Evolutionary conservation across 2,888 invertebrate species (phyloP), one percentile per base, ranked within the genome.

Genomic region (Heliconius charithonia): DNA sequence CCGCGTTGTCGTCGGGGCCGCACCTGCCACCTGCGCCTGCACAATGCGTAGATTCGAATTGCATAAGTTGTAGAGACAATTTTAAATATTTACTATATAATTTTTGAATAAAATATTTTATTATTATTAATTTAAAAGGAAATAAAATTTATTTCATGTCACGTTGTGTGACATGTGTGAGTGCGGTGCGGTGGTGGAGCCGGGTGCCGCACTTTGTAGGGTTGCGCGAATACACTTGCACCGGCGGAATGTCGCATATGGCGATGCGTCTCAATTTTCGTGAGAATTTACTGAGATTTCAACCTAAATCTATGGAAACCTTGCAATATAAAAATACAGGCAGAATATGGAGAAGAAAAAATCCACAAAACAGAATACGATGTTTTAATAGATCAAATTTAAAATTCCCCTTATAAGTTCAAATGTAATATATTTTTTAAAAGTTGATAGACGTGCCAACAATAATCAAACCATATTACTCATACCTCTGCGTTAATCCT

Each of bases 231-330:
- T 41, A 69, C 27, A 27, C n/a, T 72, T 72, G 72, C 72, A 72
- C 56, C 16, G n/a, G 56, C 22, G 32, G 72, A 72, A 37, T 72
- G 51, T 29, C 32, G 51, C 72, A 70, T 45, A 70, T 66, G 72
- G 37, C 29, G 59, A 73, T 73, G 72, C 16, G 59, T 75, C 45
- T 75, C 75, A 45, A 45, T 37, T 72, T 37, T 59, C 72, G n/a
- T 59, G 72, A 59, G 72, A 72, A 72, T 56, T 72, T n/a, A 32
- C 59, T 32, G 59, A 72, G 72, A 72, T 72, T 72, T 59, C 2
- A 29, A 67, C 4, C 37, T 12, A 22, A 37, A 67, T 67, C 2
- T 37, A 32, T 37, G n/a, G 66, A 67, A 67, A 37, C 66, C 37
- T 67, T 67, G 32, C 66, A 67, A 37, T 10, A 59, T 59, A n/a